Conservation (phyloP, 2,888 invertebrate species). For the Watsonalla cultraria region DNA sequence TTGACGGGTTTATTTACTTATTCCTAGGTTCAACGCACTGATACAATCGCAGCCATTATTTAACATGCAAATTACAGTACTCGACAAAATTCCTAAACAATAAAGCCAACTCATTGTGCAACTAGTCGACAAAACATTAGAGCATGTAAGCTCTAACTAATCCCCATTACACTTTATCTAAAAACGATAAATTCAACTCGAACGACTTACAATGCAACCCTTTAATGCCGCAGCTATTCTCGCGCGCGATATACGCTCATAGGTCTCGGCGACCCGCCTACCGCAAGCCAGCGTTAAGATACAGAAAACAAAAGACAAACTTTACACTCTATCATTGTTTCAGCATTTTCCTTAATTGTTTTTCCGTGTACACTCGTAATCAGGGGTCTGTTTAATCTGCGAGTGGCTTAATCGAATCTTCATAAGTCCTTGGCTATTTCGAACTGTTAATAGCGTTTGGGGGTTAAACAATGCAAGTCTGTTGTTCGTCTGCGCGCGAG, state of each 20-base stretch:
- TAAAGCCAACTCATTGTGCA: no score
- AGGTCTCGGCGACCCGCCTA: conserved; percentile 50
- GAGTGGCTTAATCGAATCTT: conserved; percentile 66
- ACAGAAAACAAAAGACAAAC: conserved; percentile 64
- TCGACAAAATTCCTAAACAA: no score
- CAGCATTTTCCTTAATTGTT: conserved; percentile 72
- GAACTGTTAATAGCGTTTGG: conserved; percentile 21
- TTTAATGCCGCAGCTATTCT: conserved; percentile 45
- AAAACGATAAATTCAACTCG: conserved; percentile 66
- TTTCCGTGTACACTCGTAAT: conserved; percentile 70
- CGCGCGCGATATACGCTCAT: conserved; percentile 29
- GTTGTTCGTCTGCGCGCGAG: conserved; percentile 46
- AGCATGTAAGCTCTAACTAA: conserved; percentile 44
- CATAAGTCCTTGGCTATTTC: conserved; percentile 45
- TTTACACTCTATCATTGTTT: conserved; percentile 70
- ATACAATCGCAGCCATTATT: no score
- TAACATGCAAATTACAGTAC: no score
- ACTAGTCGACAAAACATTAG: conserved; percentile 26
- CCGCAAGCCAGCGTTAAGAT: conserved; percentile 61
- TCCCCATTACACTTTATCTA: conserved; percentile 63
- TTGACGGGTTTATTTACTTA: no score
- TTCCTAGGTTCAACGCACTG: no score
- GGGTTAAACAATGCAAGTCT: conserved; percentile 50
- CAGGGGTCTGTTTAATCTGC: conserved; percentile 58
- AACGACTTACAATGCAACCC: conserved; percentile 60